phyloP scores from a whole-genome alignment of 1,140 invertebrate species.

The Caenorhabditis briggsae region DNA sequence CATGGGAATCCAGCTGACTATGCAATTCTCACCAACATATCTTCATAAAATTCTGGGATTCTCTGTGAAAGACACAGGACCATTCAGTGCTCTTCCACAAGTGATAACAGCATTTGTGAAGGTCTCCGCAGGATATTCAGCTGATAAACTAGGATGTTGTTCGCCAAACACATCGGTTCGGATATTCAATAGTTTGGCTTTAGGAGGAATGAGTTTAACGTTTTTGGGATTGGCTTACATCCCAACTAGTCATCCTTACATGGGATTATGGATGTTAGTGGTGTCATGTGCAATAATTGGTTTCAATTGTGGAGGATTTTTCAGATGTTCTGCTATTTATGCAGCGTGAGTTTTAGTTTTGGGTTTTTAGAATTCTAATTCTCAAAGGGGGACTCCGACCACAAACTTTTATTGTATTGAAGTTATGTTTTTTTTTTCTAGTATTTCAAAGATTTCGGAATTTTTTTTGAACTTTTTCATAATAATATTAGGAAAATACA shows the following conservation, averaged over 20 bases:
- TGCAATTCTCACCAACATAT: conserved; percentile 62
- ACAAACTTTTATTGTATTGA: no score
- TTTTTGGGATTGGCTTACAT: conserved; percentile 56
- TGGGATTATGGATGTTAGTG: conserved; percentile 8
- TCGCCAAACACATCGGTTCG: conserved; percentile 34
- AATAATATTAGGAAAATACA: no score
- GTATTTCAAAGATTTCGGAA: no score
- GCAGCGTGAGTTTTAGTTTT: background rate
- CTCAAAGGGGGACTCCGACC: no score
- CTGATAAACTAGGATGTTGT: conserved; percentile 58
- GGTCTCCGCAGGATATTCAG: conserved; percentile 50
- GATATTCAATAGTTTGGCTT: conserved; percentile 59
- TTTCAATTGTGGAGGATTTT: conserved; percentile 42
- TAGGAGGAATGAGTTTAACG: conserved; percentile 55
- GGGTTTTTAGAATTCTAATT: background rate
- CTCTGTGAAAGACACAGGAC: conserved; percentile 58
- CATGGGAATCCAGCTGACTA: conserved; percentile 60
- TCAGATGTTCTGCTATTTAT: conserved; percentile 48
- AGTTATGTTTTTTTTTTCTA: no score
- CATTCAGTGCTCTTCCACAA: conserved; percentile 59
- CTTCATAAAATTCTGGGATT: conserved; percentile 62
- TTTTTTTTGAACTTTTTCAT: no score
- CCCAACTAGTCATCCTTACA: background rate
- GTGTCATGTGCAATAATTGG: conserved; percentile 32
- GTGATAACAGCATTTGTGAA: conserved; percentile 56